Evolutionary conservation across 2,797 vertebrate species (phyloP).

Genomic region (Allobates femoralis): DNA sequence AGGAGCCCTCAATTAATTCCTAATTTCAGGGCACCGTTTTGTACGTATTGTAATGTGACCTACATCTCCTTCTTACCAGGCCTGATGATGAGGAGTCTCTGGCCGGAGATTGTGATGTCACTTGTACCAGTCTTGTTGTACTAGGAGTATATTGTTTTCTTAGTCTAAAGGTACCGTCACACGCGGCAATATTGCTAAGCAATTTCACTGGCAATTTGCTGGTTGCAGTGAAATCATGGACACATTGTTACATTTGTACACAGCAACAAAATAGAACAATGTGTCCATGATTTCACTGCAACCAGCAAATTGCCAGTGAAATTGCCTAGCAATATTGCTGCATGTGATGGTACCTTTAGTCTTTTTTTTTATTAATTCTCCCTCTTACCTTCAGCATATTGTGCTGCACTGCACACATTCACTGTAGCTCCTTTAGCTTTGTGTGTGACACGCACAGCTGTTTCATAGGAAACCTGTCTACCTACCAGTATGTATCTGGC

Average conservation of each 20-base stretch:
- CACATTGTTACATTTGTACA: too few species aligned
- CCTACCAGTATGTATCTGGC: not conserved
- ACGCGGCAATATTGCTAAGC: too few species aligned
- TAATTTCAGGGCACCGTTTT: not conserved
- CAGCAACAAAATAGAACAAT: too few species aligned
- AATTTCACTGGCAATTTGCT: too few species aligned
- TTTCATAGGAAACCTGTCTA: not conserved
- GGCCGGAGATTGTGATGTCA: not conserved
- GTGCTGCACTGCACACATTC: not conserved
- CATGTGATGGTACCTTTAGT: too few species aligned
- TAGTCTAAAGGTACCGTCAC: too few species aligned
- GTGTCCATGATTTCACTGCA: too few species aligned
- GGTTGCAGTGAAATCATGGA: too few species aligned
- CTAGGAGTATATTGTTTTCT: not conserved
- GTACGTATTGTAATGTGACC: conserved; percentile 1
- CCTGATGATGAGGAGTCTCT: not conserved
- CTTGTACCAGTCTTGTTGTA: not conserved
- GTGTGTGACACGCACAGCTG: not conserved
- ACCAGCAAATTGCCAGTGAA: too few species aligned
- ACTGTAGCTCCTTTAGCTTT: not conserved
- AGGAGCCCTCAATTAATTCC: not conserved
- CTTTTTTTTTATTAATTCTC: not conserved
- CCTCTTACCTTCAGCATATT: not conserved
- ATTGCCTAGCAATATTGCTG: too few species aligned
- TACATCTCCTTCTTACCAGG: not conserved